These are phyloP conservation scores for Molanna angustata DNA, from an alignment of 2,888 invertebrate genomes.

Conservation along the genomic window DNA sequence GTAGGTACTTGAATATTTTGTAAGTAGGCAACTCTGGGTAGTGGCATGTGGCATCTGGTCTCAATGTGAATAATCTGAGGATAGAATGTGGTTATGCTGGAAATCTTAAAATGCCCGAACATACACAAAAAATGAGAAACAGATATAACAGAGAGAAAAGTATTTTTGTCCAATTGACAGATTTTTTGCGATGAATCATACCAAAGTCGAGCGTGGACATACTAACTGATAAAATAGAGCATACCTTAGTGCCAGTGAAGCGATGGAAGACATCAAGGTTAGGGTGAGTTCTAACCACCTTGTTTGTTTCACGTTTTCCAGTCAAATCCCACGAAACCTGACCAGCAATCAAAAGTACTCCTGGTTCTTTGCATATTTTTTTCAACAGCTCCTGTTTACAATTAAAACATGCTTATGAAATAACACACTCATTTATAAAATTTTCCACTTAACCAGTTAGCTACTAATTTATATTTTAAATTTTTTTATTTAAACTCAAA, in stretches of 20 bases:
- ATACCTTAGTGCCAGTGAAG: conserved; percentile 64
- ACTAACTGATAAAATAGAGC: too few relatives aligned
- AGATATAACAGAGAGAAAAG: too few relatives aligned
- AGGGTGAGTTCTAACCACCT: conserved; percentile 63
- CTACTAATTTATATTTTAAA: neutral
- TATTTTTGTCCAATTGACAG: too few relatives aligned
- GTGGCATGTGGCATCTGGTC: too few relatives aligned
- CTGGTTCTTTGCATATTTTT: conserved; percentile 65
- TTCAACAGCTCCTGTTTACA: conserved; percentile 52
- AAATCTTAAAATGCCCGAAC: too few relatives aligned
- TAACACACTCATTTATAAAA: neutral
- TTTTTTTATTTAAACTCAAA: neutral
- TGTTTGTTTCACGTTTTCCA: conserved; percentile 76
- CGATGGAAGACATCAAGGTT: conserved; percentile 82
- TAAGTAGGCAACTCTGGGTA: too few relatives aligned
- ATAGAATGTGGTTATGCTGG: too few relatives aligned
- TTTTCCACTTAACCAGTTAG: neutral
- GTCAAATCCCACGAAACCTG: conserved; percentile 89
- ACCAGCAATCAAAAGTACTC: conserved; percentile 77
- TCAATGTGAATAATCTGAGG: too few relatives aligned
- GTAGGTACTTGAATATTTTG: too few relatives aligned
- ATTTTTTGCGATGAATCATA: too few relatives aligned
- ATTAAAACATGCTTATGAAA: neutral
- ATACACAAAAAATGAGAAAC: too few relatives aligned
- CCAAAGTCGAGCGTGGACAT: too few relatives aligned